Evolutionary conservation across 92 coral and sea anemone genomes (phyloP), one percentile per base, ranked within the genome.

Genomic region (Zoanthus sociatus): DNA sequence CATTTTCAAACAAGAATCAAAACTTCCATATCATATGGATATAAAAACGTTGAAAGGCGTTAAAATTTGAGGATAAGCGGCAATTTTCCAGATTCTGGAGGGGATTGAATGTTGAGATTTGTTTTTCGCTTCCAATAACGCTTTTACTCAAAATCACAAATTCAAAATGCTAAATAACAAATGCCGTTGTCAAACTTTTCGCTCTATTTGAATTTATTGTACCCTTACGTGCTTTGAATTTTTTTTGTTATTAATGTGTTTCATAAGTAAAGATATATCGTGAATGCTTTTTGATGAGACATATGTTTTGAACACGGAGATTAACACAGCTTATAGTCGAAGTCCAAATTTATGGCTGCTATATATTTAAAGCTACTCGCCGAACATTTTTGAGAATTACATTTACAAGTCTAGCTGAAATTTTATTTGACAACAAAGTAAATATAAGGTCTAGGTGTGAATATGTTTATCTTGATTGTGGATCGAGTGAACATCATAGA

Each of bases 391-490:
- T 81, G 42, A 47, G 66, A 68, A 11, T 81, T 81, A 20, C 73
- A 46, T 10, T 81, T 81, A 20, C 73, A 46, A 74, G 63, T 81
- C 13, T 48, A 13, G 33, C 45, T 81, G 30, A 46, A 81, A 81
- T 67, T n/a, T 66, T 81, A 26, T 63, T 81, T 68, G 76, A 81
- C 73, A 61, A 67, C 85, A 81, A 81, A 63, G 61, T 46, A 66
- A 81, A 81, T 66, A 81, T 8, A 67, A 32, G 75, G 51, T 21
- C 46, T 16, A 81, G 85, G 85, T 81, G 85, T 81, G 85, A 81
- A 81, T 46, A 5, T 81, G 73, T 26, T 81, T 81, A 81, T 81
- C 74, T 81, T 81, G 85, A 81, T 64, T 81, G 20, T n/a, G 44
- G 0, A 26, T 0, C 26, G 76, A 66, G 75, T 81, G 21, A 21